Evolutionary conservation across 1,140 invertebrate species (phyloP).

Genomic region (Ditylenchus dipsaci): DNA sequence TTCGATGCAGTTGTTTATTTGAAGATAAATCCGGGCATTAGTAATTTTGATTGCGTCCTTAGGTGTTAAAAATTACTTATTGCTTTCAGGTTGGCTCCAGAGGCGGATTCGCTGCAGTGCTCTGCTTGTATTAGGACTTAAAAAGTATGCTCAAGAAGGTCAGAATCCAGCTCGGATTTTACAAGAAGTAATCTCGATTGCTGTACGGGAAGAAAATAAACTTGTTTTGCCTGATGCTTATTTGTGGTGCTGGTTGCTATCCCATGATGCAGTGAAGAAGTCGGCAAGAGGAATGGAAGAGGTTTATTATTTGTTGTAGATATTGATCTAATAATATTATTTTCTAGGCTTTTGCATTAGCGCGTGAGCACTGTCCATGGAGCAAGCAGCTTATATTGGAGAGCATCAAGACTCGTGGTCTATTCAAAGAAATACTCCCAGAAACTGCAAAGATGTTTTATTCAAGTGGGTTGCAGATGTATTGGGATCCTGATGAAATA

Average conservation of each 20-base stretch:
- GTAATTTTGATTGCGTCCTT: not conserved
- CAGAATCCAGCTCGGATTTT: not conserved
- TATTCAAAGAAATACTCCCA: too few species aligned
- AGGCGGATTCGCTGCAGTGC: not conserved
- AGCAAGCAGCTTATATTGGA: not conserved
- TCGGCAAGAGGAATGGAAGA: not conserved
- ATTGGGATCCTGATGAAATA: too few species aligned
- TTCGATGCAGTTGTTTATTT: not conserved
- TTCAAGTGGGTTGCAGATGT: too few species aligned
- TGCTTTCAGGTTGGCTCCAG: not conserved
- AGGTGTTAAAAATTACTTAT: not conserved
- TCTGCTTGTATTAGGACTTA: not conserved
- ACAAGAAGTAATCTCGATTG: not conserved
- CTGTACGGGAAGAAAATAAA: not conserved
- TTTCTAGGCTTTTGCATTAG: not conserved
- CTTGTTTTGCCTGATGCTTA: not conserved
- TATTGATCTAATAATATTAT: not conserved
- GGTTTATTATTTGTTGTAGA: not conserved
- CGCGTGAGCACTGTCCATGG: not conserved
- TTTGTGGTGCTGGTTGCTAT: not conserved
- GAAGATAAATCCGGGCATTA: not conserved
- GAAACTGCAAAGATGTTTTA: too few species aligned
- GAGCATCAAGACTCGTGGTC: not conserved
- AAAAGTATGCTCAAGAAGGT: not conserved
- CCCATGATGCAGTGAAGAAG: not conserved